Conservation (phyloP, 1,140 invertebrate genomes). For the Episyrphus balteatus region DNA sequence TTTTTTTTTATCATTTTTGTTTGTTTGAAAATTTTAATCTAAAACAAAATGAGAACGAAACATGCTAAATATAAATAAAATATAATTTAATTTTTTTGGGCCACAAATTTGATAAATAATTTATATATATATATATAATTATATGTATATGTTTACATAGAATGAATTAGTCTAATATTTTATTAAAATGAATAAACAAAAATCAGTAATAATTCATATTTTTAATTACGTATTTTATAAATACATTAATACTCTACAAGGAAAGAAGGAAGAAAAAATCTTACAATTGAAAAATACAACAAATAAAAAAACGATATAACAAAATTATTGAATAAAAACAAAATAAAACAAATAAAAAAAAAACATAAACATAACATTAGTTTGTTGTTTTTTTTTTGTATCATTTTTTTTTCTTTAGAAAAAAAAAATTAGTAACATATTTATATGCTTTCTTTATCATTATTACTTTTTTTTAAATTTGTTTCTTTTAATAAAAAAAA, state of each 20-base stretch:
- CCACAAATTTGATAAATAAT: too few relatives aligned
- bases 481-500: not conserved
- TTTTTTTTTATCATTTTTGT: slow-evolving; percentile 3
- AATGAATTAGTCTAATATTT: too few relatives aligned
- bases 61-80: not conserved
- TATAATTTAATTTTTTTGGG: too few relatives aligned
- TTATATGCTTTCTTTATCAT: not conserved
- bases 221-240: too few relatives aligned
- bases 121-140: too few relatives aligned
- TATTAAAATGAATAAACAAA: too few relatives aligned
- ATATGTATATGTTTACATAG: too few relatives aligned
- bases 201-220: too few relatives aligned
- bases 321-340: not conserved
- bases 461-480: not conserved
- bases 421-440: not conserved
- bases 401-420: slow-evolving; percentile 2
- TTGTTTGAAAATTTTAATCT: not conserved
- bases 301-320: not conserved
- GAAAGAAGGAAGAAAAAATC: too few relatives aligned
- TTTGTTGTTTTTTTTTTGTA: not conserved
- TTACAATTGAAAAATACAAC: not conserved
- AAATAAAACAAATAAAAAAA: not conserved
- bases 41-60: not conserved
- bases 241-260: too few relatives aligned
- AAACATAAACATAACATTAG: slow-evolving; percentile 1